phyloP scores from a whole-genome alignment of 2,888 invertebrate species.

The Cacoxenus indagator region DNA sequence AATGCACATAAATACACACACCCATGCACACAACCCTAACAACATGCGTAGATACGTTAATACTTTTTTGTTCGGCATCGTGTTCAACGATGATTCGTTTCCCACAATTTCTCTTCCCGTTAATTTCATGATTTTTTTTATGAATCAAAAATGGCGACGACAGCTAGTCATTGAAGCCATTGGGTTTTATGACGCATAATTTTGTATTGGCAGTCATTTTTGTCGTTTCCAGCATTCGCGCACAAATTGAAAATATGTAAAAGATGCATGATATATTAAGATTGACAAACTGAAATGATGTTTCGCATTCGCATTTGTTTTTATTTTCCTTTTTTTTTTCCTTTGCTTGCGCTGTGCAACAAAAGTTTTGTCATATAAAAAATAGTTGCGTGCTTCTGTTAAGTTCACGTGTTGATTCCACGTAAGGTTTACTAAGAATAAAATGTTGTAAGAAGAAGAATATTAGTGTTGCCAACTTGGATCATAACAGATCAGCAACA shows the following conservation, averaged over 20 bases:
- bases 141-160: constrained; percentile 50
- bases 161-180: constrained; percentile 63
- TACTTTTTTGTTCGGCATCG: background rate
- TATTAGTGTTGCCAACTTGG: background rate
- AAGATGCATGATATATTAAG: background rate
- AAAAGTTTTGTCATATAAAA: constrained; percentile 52
- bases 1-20: too few relatives aligned
- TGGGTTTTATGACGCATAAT: constrained; percentile 61
- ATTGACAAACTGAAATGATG: background rate
- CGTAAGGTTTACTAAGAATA: constrained; percentile 35
- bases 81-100: too few relatives aligned
- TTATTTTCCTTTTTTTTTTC: background rate
- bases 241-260: constrained; percentile 58
- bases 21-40: constrained; percentile 6
- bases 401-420: background rate
- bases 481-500: too few relatives aligned
- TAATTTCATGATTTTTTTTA: background rate
- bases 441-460: constrained; percentile 27
- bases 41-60: background rate
- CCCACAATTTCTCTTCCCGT: background rate
- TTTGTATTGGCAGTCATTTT: constrained; percentile 57
- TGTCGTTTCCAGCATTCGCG: constrained; percentile 13
- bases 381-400: constrained; percentile 30
- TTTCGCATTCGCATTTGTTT: too few relatives aligned
- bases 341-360: constrained; percentile 29